These are phyloP conservation scores for Lota lota DNA, from an alignment of 2,113 vertebrate genomes.

Conservation along the genomic window DNA sequence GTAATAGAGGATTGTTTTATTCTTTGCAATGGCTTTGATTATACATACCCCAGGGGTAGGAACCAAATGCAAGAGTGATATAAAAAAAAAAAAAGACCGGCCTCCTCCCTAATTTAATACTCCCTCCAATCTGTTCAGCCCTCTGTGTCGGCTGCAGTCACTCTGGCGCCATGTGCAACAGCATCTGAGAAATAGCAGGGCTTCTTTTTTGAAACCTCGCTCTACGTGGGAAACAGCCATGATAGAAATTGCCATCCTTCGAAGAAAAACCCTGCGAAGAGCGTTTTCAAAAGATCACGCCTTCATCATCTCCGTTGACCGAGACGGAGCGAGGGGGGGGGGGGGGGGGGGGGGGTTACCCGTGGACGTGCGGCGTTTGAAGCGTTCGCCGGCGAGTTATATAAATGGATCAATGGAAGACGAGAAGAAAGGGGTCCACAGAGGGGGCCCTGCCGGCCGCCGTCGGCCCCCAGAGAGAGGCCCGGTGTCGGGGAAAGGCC, in stretches of 20 bases:
- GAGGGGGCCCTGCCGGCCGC: conserved; percentile 1
- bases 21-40: conserved; percentile 58
- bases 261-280: conserved; percentile 68
- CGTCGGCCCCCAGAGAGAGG: conserved; percentile 43
- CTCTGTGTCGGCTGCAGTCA: conserved; percentile 51
- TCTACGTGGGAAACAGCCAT: conserved; percentile 60
- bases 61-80: conserved; percentile 57
- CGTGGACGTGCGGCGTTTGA: conserved; percentile 48
- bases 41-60: conserved; percentile 56
- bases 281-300: conserved; percentile 73
- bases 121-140: conserved; percentile 49
- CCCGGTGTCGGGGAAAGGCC: conserved; percentile 42
- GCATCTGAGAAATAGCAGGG: conserved; percentile 56
- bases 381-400: conserved; percentile 47
- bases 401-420: conserved; percentile 61
- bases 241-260: conserved; percentile 68
- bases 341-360: neutral
- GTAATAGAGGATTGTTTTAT: conserved; percentile 14
- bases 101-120: conserved; percentile 59
- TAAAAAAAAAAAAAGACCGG: conserved; percentile 39
- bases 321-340: conserved; percentile 22
- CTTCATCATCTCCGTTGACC: conserved; percentile 73
- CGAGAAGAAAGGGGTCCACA: conserved; percentile 57
- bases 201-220: conserved; percentile 35
- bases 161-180: conserved; percentile 53